Percentiles rank a stretch among this genome's conserved stretches.
Evolutionary conservation across 1,140 invertebrate species (phyloP).

Genomic region (Calephelis nemesis): DNA sequence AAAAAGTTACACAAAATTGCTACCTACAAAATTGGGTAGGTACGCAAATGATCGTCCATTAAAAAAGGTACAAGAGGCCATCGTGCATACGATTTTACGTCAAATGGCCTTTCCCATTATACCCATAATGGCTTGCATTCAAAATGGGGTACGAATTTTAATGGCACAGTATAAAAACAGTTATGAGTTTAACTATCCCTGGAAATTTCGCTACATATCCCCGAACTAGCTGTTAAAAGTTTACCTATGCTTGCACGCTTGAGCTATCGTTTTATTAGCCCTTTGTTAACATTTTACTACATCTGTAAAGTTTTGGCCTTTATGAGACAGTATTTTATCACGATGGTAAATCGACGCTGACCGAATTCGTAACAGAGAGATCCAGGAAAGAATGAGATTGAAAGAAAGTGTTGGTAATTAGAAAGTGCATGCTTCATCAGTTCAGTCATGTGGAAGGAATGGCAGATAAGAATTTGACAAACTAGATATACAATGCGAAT

Average conservation of each 20-base stretch:
- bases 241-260: neutral
- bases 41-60: constrained; percentile 18
- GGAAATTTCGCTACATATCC: constrained; percentile 18
- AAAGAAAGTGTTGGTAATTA: too few relatives aligned
- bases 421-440: too few relatives aligned
- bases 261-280: constrained; percentile 1
- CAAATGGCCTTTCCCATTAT: constrained; percentile 22
- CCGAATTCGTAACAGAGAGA: too few relatives aligned
- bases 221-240: constrained; percentile 20
- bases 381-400: too few relatives aligned
- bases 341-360: too few relatives aligned
- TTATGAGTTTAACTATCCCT: constrained; percentile 22
- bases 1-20: constrained; percentile 26
- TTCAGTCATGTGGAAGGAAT: too few relatives aligned
- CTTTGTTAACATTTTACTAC: neutral
- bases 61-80: constrained; percentile 25
- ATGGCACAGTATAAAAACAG: constrained; percentile 25
- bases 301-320: too few relatives aligned
- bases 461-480: too few relatives aligned
- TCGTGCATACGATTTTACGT: constrained; percentile 23
- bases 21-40: constrained; percentile 32
- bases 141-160: constrained; percentile 23
- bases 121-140: constrained; percentile 25
- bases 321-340: too few relatives aligned
- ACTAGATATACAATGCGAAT: too few relatives aligned